phyloP scores from a whole-genome alignment of 2,797 vertebrate species.

The Fringilla coelebs region DNA sequence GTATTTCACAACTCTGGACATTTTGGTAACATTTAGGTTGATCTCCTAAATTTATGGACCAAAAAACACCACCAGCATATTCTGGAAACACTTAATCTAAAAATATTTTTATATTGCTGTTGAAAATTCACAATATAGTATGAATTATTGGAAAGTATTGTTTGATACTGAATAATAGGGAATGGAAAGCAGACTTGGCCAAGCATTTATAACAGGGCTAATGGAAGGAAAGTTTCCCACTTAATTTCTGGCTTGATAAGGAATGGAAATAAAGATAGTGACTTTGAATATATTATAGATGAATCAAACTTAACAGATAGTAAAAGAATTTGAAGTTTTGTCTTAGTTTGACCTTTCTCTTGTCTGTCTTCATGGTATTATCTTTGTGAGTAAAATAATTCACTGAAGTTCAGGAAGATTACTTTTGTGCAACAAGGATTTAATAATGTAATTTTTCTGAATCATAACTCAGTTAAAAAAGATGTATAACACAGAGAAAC shows the following conservation, averaged over 20 bases:
- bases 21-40: not conserved
- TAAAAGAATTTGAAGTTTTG: not conserved
- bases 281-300: not conserved
- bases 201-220: not conserved
- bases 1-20: not conserved
- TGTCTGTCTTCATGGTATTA: not conserved
- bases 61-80: not conserved
- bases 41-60: not conserved
- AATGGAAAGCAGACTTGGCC: not conserved
- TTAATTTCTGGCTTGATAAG: not conserved
- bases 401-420: conserved; percentile 9
- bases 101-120: not conserved
- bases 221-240: not conserved
- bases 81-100: not conserved
- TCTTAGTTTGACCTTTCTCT: not conserved
- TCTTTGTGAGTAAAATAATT: not conserved
- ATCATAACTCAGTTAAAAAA: not conserved
- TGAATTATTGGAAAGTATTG: not conserved
- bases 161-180: not conserved
- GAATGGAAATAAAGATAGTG: not conserved
- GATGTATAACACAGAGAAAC: not conserved
- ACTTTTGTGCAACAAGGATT: conserved; percentile 15
- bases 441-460: conserved; percentile 30
- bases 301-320: not conserved
- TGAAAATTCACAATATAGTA: not conserved